phyloP scores from a whole-genome alignment of 2,113 vertebrate genomes.

The Barnardius zonarius region DNA sequence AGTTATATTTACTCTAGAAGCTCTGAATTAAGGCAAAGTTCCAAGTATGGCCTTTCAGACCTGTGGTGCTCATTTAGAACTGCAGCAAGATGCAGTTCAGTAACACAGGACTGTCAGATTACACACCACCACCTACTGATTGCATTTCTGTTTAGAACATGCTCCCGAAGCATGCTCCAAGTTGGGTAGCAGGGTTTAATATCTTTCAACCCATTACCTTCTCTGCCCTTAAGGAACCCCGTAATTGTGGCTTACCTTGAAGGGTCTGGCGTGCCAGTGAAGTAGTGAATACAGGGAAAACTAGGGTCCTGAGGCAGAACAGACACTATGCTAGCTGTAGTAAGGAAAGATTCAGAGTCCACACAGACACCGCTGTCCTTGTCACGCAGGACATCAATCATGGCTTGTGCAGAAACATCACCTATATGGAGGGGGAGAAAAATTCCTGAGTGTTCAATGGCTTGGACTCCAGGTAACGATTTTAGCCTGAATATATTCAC shows the following conservation, averaged over 20 bases:
- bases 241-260: slow-evolving; percentile 70
- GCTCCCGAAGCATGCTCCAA: neutral
- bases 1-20: neutral
- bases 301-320: slow-evolving; percentile 77
- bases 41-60: neutral
- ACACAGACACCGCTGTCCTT: slow-evolving; percentile 76
- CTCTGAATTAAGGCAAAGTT: neutral
- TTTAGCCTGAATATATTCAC: neutral
- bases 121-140: neutral
- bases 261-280: slow-evolving; percentile 83
- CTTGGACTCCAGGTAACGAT: neutral
- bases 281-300: slow-evolving; percentile 78
- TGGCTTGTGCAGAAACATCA: slow-evolving; percentile 74
- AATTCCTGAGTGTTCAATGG: neutral
- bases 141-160: neutral
- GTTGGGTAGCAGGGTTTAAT: neutral
- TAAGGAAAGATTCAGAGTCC: slow-evolving; percentile 80
- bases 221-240: neutral
- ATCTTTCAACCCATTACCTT: neutral
- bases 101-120: neutral
- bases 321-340: slow-evolving; percentile 79
- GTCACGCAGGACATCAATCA: slow-evolving; percentile 79
- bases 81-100: neutral
- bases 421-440: slow-evolving; percentile 50
- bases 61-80: neutral